Percentiles rank a stretch among this genome's conserved stretches.
phyloP scores from a whole-genome alignment of 2,888 invertebrate species.

The Cacoxenus indagator region DNA sequence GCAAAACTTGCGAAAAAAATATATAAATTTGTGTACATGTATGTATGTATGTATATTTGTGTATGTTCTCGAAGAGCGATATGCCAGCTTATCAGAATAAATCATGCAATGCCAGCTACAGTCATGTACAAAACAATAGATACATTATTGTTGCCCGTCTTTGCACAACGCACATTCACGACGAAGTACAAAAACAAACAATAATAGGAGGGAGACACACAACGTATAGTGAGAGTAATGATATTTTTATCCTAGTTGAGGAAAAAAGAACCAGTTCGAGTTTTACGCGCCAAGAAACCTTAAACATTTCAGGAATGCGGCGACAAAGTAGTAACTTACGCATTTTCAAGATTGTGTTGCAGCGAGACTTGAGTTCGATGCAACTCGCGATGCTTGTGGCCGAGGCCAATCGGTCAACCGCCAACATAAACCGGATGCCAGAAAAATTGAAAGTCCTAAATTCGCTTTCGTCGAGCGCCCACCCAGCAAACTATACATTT shows the following conservation, averaged over 20 bases:
- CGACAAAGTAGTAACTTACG: not conserved
- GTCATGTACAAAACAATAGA: not conserved
- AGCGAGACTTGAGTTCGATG: not conserved
- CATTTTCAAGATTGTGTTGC: not conserved
- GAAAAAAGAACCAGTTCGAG: conserved; percentile 11
- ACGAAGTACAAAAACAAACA: not conserved
- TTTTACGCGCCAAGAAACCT: conserved; percentile 7
- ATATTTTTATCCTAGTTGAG: no score
- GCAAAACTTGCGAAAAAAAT: not conserved
- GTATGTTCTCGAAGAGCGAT: no score
- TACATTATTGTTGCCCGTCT: not conserved
- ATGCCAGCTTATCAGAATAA: not conserved
- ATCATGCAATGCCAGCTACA: not conserved
- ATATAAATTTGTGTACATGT: not conserved
- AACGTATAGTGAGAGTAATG: no score
- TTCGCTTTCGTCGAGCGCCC: conserved; percentile 2
- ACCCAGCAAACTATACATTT: not conserved
- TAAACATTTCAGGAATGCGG: not conserved
- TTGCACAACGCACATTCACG: not conserved
- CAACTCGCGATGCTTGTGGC: not conserved
- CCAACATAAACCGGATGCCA: conserved; percentile 53
- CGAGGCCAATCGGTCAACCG: no score
- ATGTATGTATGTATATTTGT: no score
- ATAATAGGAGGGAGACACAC: not conserved
- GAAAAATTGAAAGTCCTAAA: conserved; percentile 55